Percentiles rank a stretch among this genome's conserved stretches.
Conservation (phyloP, 2,888 invertebrate species). For the Cryptocephalus primarius region DNA sequence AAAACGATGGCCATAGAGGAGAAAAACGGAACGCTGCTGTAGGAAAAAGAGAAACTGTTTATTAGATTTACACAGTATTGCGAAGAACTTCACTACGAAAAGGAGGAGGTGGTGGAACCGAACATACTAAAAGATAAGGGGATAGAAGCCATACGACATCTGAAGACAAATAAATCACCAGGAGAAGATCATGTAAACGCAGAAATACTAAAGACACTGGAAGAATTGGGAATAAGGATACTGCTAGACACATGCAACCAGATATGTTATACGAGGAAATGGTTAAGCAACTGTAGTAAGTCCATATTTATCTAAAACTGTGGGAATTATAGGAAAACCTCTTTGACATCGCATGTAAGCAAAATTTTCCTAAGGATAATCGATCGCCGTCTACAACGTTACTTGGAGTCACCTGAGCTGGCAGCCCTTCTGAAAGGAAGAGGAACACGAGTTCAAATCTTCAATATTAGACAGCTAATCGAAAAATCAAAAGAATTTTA, state of each 20-base stretch:
- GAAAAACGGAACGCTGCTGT: neutral
- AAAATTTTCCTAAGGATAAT: neutral
- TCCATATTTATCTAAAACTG: neutral
- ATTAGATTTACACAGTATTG: neutral
- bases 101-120: neutral
- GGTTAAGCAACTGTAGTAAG: too few relatives aligned
- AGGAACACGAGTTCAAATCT: neutral
- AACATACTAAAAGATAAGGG: neutral
- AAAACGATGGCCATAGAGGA: neutral
- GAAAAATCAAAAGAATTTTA: too few relatives aligned
- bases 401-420: neutral
- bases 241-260: too few relatives aligned
- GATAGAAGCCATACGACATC: neutral
- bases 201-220: neutral
- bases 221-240: too few relatives aligned
- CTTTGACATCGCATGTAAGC: neutral
- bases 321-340: neutral
- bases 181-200: neutral
- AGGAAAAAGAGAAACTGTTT: neutral
- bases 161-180: too few relatives aligned
- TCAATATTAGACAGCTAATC: too few relatives aligned
- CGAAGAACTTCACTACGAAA: neutral
- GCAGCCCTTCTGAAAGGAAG: neutral
- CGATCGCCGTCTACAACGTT: neutral
- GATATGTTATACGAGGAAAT: too few relatives aligned